Base-by-base conservation (phyloP, 2,888 invertebrate species). In the Syrista parreyssii region DNA sequence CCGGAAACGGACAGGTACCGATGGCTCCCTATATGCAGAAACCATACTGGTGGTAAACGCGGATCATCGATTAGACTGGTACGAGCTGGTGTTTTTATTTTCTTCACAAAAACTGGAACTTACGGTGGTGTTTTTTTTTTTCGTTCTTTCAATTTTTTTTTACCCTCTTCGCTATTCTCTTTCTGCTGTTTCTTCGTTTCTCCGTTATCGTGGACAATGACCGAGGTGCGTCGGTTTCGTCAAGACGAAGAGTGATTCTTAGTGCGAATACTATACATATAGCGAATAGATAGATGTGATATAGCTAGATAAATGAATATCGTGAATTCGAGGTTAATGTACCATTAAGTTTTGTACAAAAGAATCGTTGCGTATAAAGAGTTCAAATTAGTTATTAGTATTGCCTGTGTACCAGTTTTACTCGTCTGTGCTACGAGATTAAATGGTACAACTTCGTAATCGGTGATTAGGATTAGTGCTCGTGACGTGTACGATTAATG, bases 21-120 rank as follows among this genome's bases (percentile, higher is more conserved):
- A 91, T 91, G 89, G 86, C 89, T 32, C 88, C 90, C 0, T 91
- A 89, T 80, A 89, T 91, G 85, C 91, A 89, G 68, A 91, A 91
- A 75, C 89, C 90, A 0, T 94, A 93, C 83, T 94, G 94, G 94
- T 94, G 94, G 94, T 94, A 92, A 93, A 87, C 23, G 15, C 9
- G 23, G 23, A 55, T 55, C 40, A 0, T 23, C 23, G 0, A 9
- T 6, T 23, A 9, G 15, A 55, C 23, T 9, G 23, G 23, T 55
- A 9, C 23, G 9, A 55, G 9, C 23, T 55, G 55, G 9, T 55
- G 23, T 55, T 23, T 55, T 55, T 36, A 36, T 55, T 55, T 55
- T 55, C 55, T 55, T 15, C 15, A 2, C 2, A 9, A 23, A 15
- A 23, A 55, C 55, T 55, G 23, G 9, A 9, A 1, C 9, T 55